Percentiles rank a stretch among this genome's conserved stretches.
These are phyloP conservation scores for Magallana gigas DNA, from an alignment of 1,140 invertebrate species.

Conservation along the genomic window DNA sequence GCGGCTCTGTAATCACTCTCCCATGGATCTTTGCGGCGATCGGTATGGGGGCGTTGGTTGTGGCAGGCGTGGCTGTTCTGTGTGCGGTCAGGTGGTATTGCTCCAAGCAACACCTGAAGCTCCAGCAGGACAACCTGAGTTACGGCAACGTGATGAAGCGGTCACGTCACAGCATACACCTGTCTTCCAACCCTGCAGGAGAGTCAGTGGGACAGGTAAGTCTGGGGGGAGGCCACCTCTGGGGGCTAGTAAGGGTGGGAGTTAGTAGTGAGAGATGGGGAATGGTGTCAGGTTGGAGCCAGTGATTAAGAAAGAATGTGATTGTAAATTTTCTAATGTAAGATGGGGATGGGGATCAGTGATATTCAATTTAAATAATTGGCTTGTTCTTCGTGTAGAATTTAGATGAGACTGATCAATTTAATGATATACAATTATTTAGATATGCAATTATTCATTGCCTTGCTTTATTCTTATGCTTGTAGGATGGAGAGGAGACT, in stretches of 20 bases:
- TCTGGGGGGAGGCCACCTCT: neutral
- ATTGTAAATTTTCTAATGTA: too few relatives aligned
- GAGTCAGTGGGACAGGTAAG: slow-evolving; percentile 50
- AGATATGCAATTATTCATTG: too few relatives aligned
- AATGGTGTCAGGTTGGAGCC: too few relatives aligned
- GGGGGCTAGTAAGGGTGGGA: too few relatives aligned
- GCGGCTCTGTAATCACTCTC: slow-evolving; percentile 48
- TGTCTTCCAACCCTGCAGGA: slow-evolving; percentile 52
- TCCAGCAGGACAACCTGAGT: slow-evolving; percentile 56
- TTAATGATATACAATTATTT: too few relatives aligned
- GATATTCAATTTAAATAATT: too few relatives aligned
- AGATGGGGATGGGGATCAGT: too few relatives aligned
- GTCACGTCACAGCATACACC: slow-evolving; percentile 68
- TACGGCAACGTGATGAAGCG: slow-evolving; percentile 68
- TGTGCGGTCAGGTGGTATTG: slow-evolving; percentile 65
- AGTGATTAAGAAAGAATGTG: too few relatives aligned
- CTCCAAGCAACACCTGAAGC: slow-evolving; percentile 60
- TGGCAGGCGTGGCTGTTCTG: slow-evolving; percentile 53
- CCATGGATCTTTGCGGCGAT: slow-evolving; percentile 66
- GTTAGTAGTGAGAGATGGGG: too few relatives aligned
- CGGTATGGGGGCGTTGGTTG: slow-evolving; percentile 55
- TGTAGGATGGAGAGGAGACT: slow-evolving; percentile 35
- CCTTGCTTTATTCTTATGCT: neutral
- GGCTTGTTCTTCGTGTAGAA: too few relatives aligned
- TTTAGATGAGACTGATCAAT: too few relatives aligned